Conservation (phyloP, 2,113 vertebrate genomes). For the Falcunculus frontatus region DNA sequence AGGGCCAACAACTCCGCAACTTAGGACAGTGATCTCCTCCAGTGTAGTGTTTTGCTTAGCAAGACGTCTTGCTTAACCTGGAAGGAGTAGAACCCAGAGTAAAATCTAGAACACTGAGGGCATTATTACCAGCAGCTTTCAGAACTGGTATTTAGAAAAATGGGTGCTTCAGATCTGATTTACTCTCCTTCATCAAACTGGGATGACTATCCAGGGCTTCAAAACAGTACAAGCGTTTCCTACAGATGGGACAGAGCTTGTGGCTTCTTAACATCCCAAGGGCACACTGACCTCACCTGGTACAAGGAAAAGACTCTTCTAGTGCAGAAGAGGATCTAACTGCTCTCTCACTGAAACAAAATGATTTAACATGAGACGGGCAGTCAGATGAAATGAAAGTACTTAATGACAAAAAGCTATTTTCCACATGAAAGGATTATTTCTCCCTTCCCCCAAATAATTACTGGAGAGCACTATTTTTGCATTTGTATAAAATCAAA, state of each 20-base stretch:
- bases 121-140: neutral
- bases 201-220: neutral
- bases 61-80: neutral
- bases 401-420: neutral
- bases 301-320: neutral
- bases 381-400: neutral
- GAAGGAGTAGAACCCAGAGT: neutral
- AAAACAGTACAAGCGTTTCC: neutral
- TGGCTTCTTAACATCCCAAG: neutral
- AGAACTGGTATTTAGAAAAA: neutral
- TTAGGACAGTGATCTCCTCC: neutral
- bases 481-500: neutral
- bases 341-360: neutral
- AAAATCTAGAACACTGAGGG: neutral
- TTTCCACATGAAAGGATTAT: neutral
- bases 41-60: neutral
- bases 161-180: neutral
- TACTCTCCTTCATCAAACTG: neutral
- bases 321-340: neutral
- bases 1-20: neutral
- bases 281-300: neutral
- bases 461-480: neutral
- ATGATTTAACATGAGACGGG: neutral
- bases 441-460: neutral
- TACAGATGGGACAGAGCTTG: neutral